Percentiles rank a stretch among this genome's conserved stretches.
Evolutionary conservation across 2,797 vertebrate species (phyloP).

Genomic region (Takifugu ocellatus): DNA sequence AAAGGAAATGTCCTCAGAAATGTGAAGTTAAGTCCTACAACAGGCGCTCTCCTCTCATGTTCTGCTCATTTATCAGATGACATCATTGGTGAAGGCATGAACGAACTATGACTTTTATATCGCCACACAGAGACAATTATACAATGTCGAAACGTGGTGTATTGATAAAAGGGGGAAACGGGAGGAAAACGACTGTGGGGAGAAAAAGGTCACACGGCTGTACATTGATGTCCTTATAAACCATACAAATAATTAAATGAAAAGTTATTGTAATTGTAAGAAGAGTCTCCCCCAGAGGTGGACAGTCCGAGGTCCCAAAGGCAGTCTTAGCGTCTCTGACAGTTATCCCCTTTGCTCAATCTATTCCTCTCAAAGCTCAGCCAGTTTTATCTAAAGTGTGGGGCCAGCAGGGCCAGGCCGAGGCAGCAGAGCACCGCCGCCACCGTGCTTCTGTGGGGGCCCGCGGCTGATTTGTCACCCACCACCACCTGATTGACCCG

Average conservation of each 20-base stretch:
- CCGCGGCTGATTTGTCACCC: fast-evolving
- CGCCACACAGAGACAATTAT: no score
- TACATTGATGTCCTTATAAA: slow-evolving; percentile 71
- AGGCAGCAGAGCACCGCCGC: slow-evolving; percentile 61
- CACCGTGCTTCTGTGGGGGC: slow-evolving; percentile 50
- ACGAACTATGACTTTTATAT: no score
- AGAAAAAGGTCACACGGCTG: slow-evolving; percentile 32
- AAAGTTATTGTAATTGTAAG: slow-evolving; percentile 79
- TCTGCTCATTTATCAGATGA: no score
- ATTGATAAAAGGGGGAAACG: slow-evolving; percentile 17
- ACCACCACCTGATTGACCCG: slow-evolving; percentile 5
- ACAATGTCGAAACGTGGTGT: no score
- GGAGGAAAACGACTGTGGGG: slow-evolving; percentile 22
- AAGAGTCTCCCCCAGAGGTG: slow-evolving; percentile 62
- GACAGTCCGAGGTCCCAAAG: slow-evolving; percentile 75
- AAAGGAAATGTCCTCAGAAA: no score
- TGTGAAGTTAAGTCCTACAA: no score
- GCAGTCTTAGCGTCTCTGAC: slow-evolving; percentile 75
- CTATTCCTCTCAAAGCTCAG: slow-evolving; percentile 32
- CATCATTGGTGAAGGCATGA: no score
- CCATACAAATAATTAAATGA: slow-evolving; percentile 75
- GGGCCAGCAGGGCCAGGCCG: slow-evolving; percentile 62
- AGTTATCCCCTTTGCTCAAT: slow-evolving; percentile 62
- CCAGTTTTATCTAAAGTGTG: slow-evolving; percentile 73
- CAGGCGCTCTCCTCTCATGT: no score